Conservation (phyloP, 2,797 vertebrate genomes). For the Ctenopoma kingsleyae region DNA sequence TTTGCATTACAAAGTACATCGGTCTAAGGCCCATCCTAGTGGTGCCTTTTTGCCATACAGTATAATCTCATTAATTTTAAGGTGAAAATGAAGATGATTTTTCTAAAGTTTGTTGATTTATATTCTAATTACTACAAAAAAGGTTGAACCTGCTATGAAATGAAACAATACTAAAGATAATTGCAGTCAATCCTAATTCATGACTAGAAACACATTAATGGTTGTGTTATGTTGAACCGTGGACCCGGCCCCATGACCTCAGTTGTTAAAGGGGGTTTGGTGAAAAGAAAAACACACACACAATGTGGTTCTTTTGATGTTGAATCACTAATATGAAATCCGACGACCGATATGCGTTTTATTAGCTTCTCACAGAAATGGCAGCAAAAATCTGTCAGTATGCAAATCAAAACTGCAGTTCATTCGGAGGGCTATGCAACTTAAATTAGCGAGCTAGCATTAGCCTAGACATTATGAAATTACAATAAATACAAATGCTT, state of each 20-base stretch:
- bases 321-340: background rate
- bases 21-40: slow-evolving; percentile 6
- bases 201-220: background rate
- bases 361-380: slow-evolving; percentile 15
- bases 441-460: background rate
- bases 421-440: background rate
- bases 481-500: too few relatives aligned
- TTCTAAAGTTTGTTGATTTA: background rate
- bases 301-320: background rate
- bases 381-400: slow-evolving; percentile 10
- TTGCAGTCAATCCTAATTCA: background rate
- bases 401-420: background rate
- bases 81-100: slow-evolving; percentile 2
- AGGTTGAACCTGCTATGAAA: background rate
- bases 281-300: background rate
- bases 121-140: background rate
- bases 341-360: background rate
- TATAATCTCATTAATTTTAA: slow-evolving; percentile 11
- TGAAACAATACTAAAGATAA: background rate
- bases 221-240: background rate
- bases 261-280: background rate
- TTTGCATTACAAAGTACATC: slow-evolving; percentile 36
- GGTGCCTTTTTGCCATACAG: background rate
- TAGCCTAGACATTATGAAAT: too few relatives aligned
- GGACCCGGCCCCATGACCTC: background rate